phyloP scores from a whole-genome alignment of 2,888 invertebrate species.

The Punctoribates punctum region DNA sequence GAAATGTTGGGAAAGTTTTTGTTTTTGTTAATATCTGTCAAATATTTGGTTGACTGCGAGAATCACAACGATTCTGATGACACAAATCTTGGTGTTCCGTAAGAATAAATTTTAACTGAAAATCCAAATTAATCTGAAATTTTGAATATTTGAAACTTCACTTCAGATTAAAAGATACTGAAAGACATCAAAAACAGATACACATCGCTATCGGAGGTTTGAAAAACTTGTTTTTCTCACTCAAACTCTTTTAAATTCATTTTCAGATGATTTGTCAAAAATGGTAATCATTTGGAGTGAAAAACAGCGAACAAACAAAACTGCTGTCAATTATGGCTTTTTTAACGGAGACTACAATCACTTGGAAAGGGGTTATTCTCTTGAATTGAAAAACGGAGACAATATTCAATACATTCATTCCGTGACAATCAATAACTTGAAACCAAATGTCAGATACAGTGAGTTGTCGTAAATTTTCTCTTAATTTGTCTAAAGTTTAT shows the following conservation, averaged over 20 bases:
- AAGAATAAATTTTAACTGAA: not conserved
- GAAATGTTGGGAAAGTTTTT: not conserved
- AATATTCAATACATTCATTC: not conserved
- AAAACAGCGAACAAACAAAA: not conserved
- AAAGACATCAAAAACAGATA: not conserved
- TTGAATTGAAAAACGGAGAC: not conserved
- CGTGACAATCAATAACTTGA: slow-evolving; percentile 18
- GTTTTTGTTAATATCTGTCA: not conserved
- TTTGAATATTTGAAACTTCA: not conserved
- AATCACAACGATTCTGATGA: not conserved
- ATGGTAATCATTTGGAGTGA: slow-evolving; percentile 25
- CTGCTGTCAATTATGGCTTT: slow-evolving; percentile 8
- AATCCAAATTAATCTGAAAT: not conserved
- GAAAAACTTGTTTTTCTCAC: not conserved
- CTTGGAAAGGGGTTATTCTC: slow-evolving; percentile 4
- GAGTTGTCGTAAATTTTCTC: not conserved
- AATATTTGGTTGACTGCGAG: not conserved
- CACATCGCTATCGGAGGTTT: slow-evolving; percentile 32
- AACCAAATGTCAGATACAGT: slow-evolving; percentile 16
- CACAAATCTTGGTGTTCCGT: slow-evolving; percentile 5
- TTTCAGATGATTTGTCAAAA: slow-evolving; percentile 25
- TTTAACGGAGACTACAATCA: slow-evolving; percentile 21
- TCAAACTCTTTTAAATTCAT: not conserved
- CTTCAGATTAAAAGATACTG: not conserved
- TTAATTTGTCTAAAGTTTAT: too few relatives aligned